phyloP scores from a whole-genome alignment of 2,797 vertebrate genomes.

The Taenioides sp. region DNA sequence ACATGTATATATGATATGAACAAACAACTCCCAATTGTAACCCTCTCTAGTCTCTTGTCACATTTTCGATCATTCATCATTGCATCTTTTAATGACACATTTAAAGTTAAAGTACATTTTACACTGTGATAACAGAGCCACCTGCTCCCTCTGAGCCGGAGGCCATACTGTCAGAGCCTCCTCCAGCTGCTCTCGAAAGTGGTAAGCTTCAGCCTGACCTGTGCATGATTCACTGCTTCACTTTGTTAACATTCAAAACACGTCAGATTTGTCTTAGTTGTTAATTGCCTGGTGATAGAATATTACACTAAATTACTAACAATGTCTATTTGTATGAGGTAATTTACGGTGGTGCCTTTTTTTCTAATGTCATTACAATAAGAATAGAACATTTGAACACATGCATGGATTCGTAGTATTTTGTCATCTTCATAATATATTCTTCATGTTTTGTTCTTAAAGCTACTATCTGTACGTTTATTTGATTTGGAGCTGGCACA shows the following conservation, averaged over 20 bases:
- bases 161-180: slow-evolving; percentile 9
- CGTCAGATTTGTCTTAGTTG: not conserved
- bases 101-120: not conserved
- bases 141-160: not conserved
- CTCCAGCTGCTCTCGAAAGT: slow-evolving; percentile 14
- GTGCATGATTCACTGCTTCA: not conserved
- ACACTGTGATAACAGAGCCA: slow-evolving; percentile 2
- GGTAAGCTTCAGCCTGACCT: slow-evolving; percentile 4
- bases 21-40: not conserved
- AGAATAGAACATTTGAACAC: not conserved
- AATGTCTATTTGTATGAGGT: not conserved
- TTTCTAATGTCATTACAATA: too few species aligned
- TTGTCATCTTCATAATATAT: not conserved
- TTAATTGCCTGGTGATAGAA: not conserved
- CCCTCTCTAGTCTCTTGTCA: not conserved
- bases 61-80: not conserved
- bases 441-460: too few species aligned
- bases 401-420: not conserved
- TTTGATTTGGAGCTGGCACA: too few species aligned
- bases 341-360: not conserved
- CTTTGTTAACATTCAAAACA: not conserved
- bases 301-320: too few species aligned
- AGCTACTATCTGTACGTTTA: too few species aligned
- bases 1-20: too few species aligned
- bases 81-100: not conserved